Percentiles rank a stretch among this genome's conserved stretches.
These are phyloP conservation scores for Drosophila ironensis DNA, from an alignment of 1,140 invertebrate genomes.

Conservation along the genomic window DNA sequence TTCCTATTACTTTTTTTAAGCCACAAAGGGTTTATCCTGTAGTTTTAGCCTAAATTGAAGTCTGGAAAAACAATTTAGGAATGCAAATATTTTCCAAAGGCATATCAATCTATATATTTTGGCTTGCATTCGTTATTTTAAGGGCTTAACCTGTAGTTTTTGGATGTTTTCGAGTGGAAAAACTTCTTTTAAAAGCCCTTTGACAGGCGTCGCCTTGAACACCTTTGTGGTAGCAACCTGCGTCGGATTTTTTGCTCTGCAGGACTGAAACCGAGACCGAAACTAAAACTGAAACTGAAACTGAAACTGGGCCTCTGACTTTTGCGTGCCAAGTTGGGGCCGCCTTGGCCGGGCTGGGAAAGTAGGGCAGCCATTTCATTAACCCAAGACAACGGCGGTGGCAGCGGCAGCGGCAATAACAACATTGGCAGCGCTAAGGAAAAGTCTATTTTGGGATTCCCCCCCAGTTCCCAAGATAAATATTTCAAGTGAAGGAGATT, in stretches of 20 bases:
- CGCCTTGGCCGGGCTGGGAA: slow-evolving; percentile 55
- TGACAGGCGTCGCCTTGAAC: too few species aligned
- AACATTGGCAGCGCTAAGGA: slow-evolving; percentile 1
- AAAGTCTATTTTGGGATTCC: slow-evolving; percentile 27
- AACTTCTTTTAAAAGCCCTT: too few species aligned
- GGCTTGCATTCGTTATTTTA: too few species aligned
- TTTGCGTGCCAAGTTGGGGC: slow-evolving; percentile 45
- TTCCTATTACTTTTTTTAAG: too few species aligned
- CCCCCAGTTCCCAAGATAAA: slow-evolving; percentile 8
- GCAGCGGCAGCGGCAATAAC: background rate
- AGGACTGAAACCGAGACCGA: background rate
- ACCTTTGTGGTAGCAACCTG: too few species aligned
- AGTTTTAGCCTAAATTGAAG: too few species aligned
- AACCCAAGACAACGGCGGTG: slow-evolving; percentile 47
- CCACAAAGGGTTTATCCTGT: too few species aligned
- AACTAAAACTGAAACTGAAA: slow-evolving; percentile 11
- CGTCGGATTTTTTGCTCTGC: background rate
- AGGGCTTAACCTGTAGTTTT: too few species aligned
- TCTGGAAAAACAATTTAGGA: too few species aligned
- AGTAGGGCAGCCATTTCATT: slow-evolving; percentile 70
- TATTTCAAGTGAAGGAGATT: slow-evolving; percentile 27
- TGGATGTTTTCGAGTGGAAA: background rate
- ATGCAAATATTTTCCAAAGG: too few species aligned
- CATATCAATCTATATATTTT: too few species aligned
- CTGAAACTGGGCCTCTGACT: slow-evolving; percentile 36